Base-by-base conservation (phyloP, 2,888 invertebrate species). In the Anticlea derivata region DNA sequence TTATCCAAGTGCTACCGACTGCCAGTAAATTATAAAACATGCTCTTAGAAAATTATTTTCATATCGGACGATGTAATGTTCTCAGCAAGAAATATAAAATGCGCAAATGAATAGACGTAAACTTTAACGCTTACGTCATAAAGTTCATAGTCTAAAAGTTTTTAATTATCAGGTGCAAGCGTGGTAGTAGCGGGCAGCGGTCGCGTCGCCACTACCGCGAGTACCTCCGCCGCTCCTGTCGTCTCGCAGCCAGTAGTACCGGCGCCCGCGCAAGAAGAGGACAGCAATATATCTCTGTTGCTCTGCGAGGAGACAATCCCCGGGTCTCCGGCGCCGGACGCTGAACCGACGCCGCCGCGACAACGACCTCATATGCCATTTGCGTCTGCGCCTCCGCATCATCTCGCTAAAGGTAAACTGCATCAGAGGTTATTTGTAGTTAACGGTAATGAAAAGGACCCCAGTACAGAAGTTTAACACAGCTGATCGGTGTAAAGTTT, bases 241-340 rank as follows among this genome's bases (percentile, higher is more conserved):
- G 39, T 30, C 27, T 24, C 45, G 45, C 50, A 45, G 17, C 23
- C 47, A 7, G 26, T 26, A 13, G n/a, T 5, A 4, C 13, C 44
- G 7, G 34, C 30, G 7, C 39, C 52, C 38, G 56, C 60, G 33
- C 35, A 69, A 7, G 82, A 90, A 61, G 86, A 92, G 27, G 95
- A 96, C 78, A 93, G 94, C 60, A 92, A 93, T 62, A 93, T 94
- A 61, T 95, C 96, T 45, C 85, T 96, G 55, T 78, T 97, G 61
- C 84, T 97, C 7, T 97, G 97, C 78, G 96, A 96, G 76, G 97
- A 97, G 84, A 97, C 96, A 17, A 97, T 97, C 73, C 97, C 97
- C 0, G 96, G 97, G 12, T 97, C 96, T 75, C 97, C 97, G 2
- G 95, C 96, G 34, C 95, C 96, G 0, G 93, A 93, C 70, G 73